A percentile compares a stretch with the other conserved stretches of the same genome.
Evolutionary conservation across 2,888 invertebrate species (phyloP).

Genomic region (Electrophaes corylata): DNA sequence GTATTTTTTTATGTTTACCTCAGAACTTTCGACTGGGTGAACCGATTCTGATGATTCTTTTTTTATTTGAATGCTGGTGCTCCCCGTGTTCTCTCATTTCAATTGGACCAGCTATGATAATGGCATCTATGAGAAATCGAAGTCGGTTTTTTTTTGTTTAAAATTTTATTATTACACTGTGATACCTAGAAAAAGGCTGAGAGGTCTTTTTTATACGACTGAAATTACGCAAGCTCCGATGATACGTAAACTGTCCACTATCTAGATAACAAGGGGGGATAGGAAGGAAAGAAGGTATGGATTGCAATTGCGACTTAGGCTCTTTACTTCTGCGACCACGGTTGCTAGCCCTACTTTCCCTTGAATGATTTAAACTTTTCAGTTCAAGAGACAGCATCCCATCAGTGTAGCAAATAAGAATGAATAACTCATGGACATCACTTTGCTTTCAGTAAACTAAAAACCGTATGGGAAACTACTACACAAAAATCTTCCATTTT

Average conservation of each 20-base stretch:
- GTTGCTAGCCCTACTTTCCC: constrained; percentile 30
- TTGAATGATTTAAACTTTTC: constrained; percentile 7
- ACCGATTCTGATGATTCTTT: too few species aligned
- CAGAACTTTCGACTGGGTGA: too few species aligned
- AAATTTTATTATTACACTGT: not conserved
- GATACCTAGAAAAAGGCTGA: too few species aligned
- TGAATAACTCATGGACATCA: not conserved
- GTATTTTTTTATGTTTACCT: too few species aligned
- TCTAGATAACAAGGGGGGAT: not conserved
- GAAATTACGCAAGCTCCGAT: not conserved
- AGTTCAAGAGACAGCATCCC: not conserved
- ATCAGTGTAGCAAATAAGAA: constrained; percentile 13
- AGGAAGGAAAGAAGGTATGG: constrained; percentile 1
- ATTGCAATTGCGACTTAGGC: constrained; percentile 62
- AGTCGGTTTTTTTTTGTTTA: not conserved
- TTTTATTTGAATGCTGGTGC: too few species aligned
- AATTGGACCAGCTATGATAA: too few species aligned
- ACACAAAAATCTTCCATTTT: not conserved
- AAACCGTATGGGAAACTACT: not conserved
- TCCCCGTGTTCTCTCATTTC: too few species aligned
- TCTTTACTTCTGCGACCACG: constrained; percentile 75
- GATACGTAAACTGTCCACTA: constrained; percentile 7
- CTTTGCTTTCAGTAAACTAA: not conserved
- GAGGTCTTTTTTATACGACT: not conserved
- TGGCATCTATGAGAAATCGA: too few species aligned